A percentile compares a stretch with the other conserved stretches of the same genome.
phyloP scores from a whole-genome alignment of 2,888 invertebrate genomes.

The Liodrosophila aerea region DNA sequence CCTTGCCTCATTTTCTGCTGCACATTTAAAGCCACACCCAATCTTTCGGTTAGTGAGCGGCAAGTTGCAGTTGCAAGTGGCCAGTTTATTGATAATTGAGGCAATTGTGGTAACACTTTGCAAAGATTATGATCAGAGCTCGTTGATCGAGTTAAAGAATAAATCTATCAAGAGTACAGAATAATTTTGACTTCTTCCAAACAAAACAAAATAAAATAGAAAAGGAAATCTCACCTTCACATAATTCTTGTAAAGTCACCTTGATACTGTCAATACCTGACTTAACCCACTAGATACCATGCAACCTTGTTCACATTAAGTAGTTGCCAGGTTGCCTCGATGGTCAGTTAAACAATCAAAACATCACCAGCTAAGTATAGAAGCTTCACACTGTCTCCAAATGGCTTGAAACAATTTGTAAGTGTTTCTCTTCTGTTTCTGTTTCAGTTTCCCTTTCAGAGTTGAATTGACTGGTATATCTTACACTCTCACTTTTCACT shows the following conservation, averaged over 20 bases:
- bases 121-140: not conserved
- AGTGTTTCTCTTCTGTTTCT: no score
- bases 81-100: conserved; percentile 10
- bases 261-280: no score
- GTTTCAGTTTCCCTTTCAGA: no score
- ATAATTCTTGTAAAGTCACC: no score
- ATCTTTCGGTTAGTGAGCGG: conserved; percentile 6
- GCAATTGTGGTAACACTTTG: conserved; percentile 2
- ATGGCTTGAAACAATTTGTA: conserved; percentile 7
- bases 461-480: conserved; percentile 60
- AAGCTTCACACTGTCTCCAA: conserved; percentile 18
- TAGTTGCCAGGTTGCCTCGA: not conserved
- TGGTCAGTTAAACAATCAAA: conserved; percentile 32
- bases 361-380: conserved; percentile 6
- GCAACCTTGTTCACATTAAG: not conserved
- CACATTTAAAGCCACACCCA: conserved; percentile 17
- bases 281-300: no score
- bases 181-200: no score
- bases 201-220: no score
- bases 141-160: not conserved
- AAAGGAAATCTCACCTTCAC: no score
- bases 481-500: conserved; percentile 66
- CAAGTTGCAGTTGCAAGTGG: conserved; percentile 5
- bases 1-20: not conserved
- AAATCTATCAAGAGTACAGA: not conserved